phyloP scores from a whole-genome alignment of 2,888 invertebrate genomes.

The Hydriomena furcata region DNA sequence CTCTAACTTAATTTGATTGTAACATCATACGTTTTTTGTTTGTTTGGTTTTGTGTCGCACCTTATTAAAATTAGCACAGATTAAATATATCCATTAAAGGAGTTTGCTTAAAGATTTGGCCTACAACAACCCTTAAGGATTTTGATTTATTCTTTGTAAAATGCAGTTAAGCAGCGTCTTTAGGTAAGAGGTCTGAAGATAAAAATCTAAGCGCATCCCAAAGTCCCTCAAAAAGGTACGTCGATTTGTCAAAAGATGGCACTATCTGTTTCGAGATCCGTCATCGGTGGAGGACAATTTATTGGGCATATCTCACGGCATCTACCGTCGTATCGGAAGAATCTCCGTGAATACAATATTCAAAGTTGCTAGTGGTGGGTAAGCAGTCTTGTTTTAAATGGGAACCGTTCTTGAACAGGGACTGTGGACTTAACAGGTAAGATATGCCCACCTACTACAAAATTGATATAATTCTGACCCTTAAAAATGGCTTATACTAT shows the following conservation, averaged over 20 bases:
- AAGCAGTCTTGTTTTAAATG: conserved; percentile 15
- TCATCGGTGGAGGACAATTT: conserved; percentile 72
- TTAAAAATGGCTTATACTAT: too few species aligned
- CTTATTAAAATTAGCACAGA: too few species aligned
- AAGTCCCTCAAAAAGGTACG: conserved; percentile 67
- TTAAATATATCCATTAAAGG: too few species aligned
- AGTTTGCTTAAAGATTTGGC: too few species aligned
- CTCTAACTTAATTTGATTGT: too few species aligned
- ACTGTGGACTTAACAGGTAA: too few species aligned
- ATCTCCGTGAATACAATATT: conserved; percentile 35
- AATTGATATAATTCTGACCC: too few species aligned
- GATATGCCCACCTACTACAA: too few species aligned
- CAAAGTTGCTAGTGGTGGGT: conserved; percentile 28
- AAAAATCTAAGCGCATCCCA: conserved; percentile 67
- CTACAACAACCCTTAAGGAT: too few species aligned
- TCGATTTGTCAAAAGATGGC: conserved; percentile 79
- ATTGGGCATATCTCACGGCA: conserved; percentile 71
- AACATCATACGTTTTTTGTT: too few species aligned
- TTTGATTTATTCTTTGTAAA: neutral
- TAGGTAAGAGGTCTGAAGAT: conserved; percentile 31
- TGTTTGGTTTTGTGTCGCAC: too few species aligned
- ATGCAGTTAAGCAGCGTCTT: neutral
- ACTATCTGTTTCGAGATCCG: conserved; percentile 73
- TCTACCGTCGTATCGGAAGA: conserved; percentile 55
- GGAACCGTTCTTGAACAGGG: neutral